Evolutionary conservation across 2,888 invertebrate genomes (phyloP).

Genomic region (Scaptomyza caliginosa): DNA sequence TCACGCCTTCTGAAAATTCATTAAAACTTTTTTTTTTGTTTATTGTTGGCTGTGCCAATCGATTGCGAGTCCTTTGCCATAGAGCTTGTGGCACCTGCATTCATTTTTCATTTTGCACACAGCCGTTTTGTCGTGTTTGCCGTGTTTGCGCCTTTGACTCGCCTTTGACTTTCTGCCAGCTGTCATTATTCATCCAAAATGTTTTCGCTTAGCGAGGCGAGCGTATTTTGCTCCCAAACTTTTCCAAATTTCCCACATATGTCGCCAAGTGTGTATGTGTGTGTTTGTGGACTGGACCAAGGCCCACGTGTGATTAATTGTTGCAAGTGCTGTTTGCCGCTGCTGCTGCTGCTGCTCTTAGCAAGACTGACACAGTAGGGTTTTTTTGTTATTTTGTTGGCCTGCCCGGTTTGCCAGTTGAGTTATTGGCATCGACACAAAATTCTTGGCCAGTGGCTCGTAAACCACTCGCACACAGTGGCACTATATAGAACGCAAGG

Average conservation of each 20-base stretch:
- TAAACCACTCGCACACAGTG: slow-evolving; percentile 48
- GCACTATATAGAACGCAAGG: slow-evolving; percentile 12
- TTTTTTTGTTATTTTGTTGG: background rate
- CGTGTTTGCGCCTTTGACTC: slow-evolving; percentile 72
- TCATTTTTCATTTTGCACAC: slow-evolving; percentile 69
- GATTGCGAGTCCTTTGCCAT: slow-evolving; percentile 37
- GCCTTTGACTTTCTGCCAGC: slow-evolving; percentile 77
- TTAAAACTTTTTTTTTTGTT: slow-evolving; percentile 65
- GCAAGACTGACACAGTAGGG: background rate
- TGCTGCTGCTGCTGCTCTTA: slow-evolving; percentile 21
- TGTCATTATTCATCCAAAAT: slow-evolving; percentile 77
- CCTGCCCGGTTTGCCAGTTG: slow-evolving; percentile 19
- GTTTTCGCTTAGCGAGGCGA: slow-evolving; percentile 65
- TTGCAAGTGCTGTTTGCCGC: slow-evolving; percentile 44
- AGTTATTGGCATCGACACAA: slow-evolving; percentile 70
- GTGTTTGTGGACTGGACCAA: slow-evolving; percentile 37
- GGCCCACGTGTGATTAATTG: slow-evolving; percentile 68
- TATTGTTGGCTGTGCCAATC: slow-evolving; percentile 51
- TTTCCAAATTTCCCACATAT: slow-evolving; percentile 73
- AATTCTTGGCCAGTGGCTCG: slow-evolving; percentile 51
- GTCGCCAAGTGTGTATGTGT: slow-evolving; percentile 52
- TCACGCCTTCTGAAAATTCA: slow-evolving; percentile 76
- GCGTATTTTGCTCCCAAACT: slow-evolving; percentile 37
- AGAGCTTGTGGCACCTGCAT: slow-evolving; percentile 64
- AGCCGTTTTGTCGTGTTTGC: slow-evolving; percentile 60